Evolutionary conservation across 2,888 invertebrate species (phyloP).

Genomic region (Apamea epomidion): DNA sequence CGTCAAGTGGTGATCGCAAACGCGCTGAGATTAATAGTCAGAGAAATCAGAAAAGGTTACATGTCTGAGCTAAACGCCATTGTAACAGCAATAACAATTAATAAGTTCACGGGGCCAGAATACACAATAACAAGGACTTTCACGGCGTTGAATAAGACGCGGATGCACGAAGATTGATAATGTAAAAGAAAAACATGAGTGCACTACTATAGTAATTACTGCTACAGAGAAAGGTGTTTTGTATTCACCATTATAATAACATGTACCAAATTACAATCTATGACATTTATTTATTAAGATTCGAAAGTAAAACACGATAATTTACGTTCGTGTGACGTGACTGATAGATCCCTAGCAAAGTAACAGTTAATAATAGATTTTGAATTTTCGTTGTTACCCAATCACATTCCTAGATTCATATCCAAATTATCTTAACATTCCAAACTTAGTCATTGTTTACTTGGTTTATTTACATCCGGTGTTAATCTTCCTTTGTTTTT

Average conservation of each 20-base stretch:
- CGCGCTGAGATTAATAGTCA: conserved; percentile 52
- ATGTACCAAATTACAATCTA: conserved; percentile 83
- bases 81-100: conserved; percentile 77
- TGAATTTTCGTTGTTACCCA: conserved; percentile 69
- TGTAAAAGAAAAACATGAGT: conserved; percentile 81
- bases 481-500: conserved; percentile 36
- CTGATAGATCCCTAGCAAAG: conserved; percentile 76
- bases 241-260: conserved; percentile 81
- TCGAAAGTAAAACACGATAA: conserved; percentile 83
- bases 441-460: conserved; percentile 38
- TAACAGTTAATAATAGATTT: conserved; percentile 71
- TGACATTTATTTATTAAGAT: conserved; percentile 84
- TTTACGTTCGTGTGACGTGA: conserved; percentile 79
- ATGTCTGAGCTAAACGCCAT: conserved; percentile 62
- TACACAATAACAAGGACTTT: conserved; percentile 82
- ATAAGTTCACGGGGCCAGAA: conserved; percentile 74
- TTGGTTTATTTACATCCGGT: conserved; percentile 39
- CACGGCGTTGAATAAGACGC: conserved; percentile 79
- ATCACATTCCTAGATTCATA: conserved; percentile 46
- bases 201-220: conserved; percentile 82
- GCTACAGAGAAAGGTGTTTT: conserved; percentile 83
- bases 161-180: conserved; percentile 81
- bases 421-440: conserved; percentile 40
- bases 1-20: conserved; percentile 60
- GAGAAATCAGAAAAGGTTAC: conserved; percentile 65